Evolutionary conservation across 2,888 invertebrate species (phyloP).

Genomic region (Dryobotodes eremita): DNA sequence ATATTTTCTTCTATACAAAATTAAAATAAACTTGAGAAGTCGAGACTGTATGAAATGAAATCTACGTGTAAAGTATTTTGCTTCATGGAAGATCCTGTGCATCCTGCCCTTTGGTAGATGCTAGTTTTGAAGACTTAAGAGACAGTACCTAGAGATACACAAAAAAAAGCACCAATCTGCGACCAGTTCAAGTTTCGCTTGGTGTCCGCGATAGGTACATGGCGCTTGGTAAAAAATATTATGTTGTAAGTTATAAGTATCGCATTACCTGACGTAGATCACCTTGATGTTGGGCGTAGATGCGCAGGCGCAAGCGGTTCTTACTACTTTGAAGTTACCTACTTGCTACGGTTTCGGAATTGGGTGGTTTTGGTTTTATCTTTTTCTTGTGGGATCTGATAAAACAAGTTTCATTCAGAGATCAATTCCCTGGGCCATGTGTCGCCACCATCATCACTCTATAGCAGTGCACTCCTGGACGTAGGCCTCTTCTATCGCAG

Average conservation of each 20-base stretch:
- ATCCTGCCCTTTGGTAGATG: no score
- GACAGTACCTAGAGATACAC: not conserved
- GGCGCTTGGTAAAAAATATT: conserved; percentile 39
- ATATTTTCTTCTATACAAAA: not conserved
- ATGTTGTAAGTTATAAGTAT: conserved; percentile 41
- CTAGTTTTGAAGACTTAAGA: not conserved
- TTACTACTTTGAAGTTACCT: conserved; percentile 3
- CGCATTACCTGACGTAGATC: conserved; percentile 56
- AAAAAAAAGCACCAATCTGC: not conserved
- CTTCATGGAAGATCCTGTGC: not conserved
- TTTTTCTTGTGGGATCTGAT: not conserved
- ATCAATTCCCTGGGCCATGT: not conserved
- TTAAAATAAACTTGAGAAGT: not conserved
- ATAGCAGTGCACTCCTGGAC: no score
- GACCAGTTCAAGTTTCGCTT: conserved; percentile 1
- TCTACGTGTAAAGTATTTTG: not conserved
- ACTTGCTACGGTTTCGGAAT: not conserved
- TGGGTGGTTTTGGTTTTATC: not conserved
- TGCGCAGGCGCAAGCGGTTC: conserved; percentile 35
- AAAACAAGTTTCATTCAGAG: not conserved
- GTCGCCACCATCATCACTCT: no score
- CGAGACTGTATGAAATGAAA: not conserved
- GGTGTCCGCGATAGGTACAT: not conserved
- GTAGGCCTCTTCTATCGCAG: no score
- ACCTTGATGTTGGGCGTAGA: conserved; percentile 56